Conservation (phyloP, 2,113 vertebrate species). For the Mandrillus leucophaeus region DNA sequence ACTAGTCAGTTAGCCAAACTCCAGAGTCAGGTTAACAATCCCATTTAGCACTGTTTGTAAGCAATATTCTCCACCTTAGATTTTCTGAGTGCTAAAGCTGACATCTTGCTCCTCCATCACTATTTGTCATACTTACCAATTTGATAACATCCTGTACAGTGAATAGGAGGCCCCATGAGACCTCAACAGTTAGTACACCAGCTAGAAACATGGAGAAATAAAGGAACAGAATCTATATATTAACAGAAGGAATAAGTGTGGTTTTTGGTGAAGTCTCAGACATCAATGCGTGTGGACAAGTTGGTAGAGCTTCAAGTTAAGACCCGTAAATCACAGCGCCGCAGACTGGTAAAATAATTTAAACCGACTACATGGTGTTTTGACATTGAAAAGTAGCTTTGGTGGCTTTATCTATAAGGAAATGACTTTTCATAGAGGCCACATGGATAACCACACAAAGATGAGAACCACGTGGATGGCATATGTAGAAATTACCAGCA, state of each 20-base stretch:
- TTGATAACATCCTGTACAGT: background rate
- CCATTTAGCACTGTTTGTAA: background rate
- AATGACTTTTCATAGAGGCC: background rate
- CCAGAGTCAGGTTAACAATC: background rate
- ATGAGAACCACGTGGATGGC: background rate
- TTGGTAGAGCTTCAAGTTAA: background rate
- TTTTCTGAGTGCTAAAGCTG: background rate
- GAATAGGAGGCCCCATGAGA: background rate
- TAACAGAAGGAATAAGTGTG: background rate
- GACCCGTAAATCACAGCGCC: background rate
- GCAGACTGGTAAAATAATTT: background rate
- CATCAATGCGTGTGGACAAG: background rate
- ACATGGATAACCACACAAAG: background rate
- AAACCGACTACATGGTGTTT: background rate
- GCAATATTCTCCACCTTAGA: background rate
- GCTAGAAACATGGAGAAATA: background rate
- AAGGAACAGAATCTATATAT: background rate
- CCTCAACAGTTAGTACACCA: background rate
- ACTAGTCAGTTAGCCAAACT: background rate
- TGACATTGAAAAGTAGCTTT: background rate
- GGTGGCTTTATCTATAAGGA: background rate
- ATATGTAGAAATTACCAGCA: background rate
- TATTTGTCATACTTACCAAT: conserved; percentile 1
- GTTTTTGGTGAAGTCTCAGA: background rate
- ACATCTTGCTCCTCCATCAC: background rate